Conservation (phyloP, 1,140 invertebrate species). For the Drosophila trapezifrons region DNA sequence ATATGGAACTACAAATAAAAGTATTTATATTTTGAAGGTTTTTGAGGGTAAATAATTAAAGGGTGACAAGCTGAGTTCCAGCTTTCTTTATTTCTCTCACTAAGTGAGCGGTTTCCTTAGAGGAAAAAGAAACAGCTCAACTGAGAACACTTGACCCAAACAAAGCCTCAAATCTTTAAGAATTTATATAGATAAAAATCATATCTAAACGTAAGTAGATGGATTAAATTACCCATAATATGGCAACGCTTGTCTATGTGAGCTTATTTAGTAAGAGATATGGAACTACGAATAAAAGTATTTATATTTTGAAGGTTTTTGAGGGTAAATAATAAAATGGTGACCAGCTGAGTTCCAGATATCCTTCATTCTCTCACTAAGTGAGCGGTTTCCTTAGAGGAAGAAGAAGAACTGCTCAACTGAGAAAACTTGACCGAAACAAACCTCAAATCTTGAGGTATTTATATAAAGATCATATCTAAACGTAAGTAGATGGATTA, state of each 20-base stretch:
- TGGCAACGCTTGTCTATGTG: neutral
- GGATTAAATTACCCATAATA: neutral
- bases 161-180: neutral
- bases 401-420: too few relatives aligned
- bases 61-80: too few relatives aligned
- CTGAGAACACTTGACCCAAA: neutral
- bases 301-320: neutral
- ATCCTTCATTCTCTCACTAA: too few relatives aligned
- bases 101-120: too few relatives aligned
- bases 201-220: neutral
- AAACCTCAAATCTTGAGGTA: neutral
- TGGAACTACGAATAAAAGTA: neutral
- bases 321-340: too few relatives aligned
- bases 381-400: too few relatives aligned
- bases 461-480: constrained; percentile 10
- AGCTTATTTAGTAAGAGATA: neutral
- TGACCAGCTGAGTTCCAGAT: too few relatives aligned
- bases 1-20: neutral
- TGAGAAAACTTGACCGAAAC: neutral
- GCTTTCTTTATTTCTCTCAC: too few relatives aligned
- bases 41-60: neutral
- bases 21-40: neutral
- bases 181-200: constrained; percentile 15
- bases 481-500: neutral
- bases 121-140: too few relatives aligned